Percentiles rank a stretch among this genome's conserved stretches.
Evolutionary conservation across 2,113 vertebrate species (phyloP).

Genomic region (Paramormyrops kingsleyae): DNA sequence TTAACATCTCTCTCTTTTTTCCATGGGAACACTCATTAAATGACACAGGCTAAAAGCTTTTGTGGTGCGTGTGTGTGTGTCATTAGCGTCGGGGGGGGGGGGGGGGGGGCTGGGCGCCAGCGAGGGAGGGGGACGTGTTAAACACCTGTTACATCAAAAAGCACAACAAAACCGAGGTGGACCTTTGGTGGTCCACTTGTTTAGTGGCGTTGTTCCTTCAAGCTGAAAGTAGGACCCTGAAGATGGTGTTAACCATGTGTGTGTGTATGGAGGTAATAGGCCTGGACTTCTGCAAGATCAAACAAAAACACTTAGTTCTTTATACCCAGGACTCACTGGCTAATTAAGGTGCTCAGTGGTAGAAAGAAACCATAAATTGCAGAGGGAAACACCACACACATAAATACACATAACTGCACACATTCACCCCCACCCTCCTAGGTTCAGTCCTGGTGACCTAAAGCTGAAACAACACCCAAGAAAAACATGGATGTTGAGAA

Average conservation of each 20-base stretch:
- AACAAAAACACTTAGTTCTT: slow-evolving; percentile 23
- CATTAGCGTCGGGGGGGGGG: not conserved
- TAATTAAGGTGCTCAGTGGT: slow-evolving; percentile 34
- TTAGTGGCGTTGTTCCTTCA: not conserved
- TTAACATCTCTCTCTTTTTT: not conserved
- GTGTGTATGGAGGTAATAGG: not conserved
- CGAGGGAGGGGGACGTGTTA: not conserved
- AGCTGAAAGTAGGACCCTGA: not conserved
- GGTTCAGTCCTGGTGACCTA: slow-evolving; percentile 25
- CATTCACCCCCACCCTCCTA: not conserved
- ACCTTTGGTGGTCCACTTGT: not conserved
- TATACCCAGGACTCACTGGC: slow-evolving; percentile 23
- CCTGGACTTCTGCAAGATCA: slow-evolving; percentile 22
- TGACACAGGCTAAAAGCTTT: not conserved
- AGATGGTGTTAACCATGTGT: not conserved
- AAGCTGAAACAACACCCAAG: slow-evolving; percentile 37
- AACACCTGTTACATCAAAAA: slow-evolving; percentile 36
- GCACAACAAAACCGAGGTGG: not conserved
- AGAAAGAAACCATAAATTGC: slow-evolving; percentile 37
- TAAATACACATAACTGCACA: slow-evolving; percentile 12
- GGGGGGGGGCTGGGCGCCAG: not conserved
- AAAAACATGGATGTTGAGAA: slow-evolving; percentile 36
- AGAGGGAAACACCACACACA: not conserved
- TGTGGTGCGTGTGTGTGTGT: not conserved
- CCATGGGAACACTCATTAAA: not conserved